Conservation (phyloP, 2,113 vertebrate species). For the Bubo scandiacus region DNA sequence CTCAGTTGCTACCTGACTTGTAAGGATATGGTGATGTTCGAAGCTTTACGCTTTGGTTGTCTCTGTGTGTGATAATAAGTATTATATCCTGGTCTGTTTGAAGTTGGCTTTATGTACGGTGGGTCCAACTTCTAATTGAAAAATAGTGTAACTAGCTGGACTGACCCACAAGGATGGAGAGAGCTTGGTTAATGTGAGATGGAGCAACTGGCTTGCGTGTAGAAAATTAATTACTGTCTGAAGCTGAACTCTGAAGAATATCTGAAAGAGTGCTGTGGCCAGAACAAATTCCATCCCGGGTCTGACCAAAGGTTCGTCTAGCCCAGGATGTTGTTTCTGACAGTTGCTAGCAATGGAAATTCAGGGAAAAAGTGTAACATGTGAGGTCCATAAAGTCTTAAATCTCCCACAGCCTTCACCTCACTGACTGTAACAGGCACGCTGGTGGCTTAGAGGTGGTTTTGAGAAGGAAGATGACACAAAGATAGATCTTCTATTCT, state of each 20-base stretch:
- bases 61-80: background rate
- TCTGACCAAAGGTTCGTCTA: background rate
- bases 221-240: background rate
- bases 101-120: background rate
- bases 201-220: background rate
- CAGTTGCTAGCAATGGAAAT: background rate
- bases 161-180: background rate
- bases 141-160: background rate
- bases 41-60: background rate
- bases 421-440: background rate
- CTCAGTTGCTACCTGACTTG: background rate
- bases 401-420: background rate
- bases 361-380: background rate
- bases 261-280: background rate
- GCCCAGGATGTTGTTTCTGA: background rate
- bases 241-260: background rate
- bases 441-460: background rate
- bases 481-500: background rate
- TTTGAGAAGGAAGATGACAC: background rate
- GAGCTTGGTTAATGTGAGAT: background rate
- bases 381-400: background rate
- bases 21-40: fast-evolving
- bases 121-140: background rate
- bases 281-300: background rate
- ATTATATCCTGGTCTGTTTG: background rate